A percentile compares a stretch with the other conserved stretches of the same genome.
Evolutionary conservation across 2,797 vertebrate species (phyloP).

Genomic region (Alosa sapidissima): DNA sequence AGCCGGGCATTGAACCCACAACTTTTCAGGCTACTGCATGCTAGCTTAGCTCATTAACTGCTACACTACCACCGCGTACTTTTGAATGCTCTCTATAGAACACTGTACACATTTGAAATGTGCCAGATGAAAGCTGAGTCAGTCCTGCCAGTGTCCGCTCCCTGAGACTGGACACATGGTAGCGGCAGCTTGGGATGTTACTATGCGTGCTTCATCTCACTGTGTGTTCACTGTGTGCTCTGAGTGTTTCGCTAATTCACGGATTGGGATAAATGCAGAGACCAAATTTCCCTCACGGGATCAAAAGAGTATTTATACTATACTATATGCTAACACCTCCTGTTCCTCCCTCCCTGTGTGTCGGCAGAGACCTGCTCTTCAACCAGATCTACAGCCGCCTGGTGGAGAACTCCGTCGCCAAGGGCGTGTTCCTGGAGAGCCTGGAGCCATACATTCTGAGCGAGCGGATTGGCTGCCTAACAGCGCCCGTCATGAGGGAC

Average conservation of each 20-base stretch:
- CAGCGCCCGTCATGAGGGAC: slow-evolving; percentile 92
- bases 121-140: background rate
- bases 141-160: background rate
- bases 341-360: background rate
- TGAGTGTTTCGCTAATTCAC: too few species aligned
- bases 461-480: slow-evolving; percentile 88
- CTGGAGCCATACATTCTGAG: slow-evolving; percentile 90
- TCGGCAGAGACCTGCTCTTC: slow-evolving; percentile 86
- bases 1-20: too few species aligned
- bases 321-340: background rate
- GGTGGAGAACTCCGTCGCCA: slow-evolving; percentile 89
- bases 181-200: background rate
- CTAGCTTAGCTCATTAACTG: too few species aligned
- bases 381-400: slow-evolving; percentile 88
- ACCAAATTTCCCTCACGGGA: too few species aligned
- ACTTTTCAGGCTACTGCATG: too few species aligned
- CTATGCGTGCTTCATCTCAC: too few species aligned
- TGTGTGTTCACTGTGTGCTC: too few species aligned
- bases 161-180: background rate
- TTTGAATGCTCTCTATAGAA: background rate
- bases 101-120: background rate
- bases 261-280: too few species aligned
- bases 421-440: slow-evolving; percentile 91
- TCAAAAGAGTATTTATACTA: too few species aligned
- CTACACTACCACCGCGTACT: too few species aligned